phyloP scores from a whole-genome alignment of 1,140 invertebrate species.

The Macrocentrus cingulum region DNA sequence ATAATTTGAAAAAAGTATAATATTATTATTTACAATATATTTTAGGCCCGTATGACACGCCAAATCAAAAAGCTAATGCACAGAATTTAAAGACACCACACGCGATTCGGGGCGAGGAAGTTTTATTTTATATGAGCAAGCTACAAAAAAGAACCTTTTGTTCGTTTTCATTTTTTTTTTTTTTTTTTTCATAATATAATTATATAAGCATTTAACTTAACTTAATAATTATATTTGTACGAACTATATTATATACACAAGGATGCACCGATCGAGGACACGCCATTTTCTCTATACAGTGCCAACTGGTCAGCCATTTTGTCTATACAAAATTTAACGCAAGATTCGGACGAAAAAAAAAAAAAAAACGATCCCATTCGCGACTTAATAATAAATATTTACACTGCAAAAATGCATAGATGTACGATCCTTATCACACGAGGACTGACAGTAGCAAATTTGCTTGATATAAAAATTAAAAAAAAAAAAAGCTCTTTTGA shows the following conservation, averaged over 20 bases:
- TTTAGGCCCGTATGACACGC: no score
- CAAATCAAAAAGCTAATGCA: no score
- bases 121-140: no score
- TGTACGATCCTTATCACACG: slow-evolving; percentile 42
- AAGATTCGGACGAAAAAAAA: no score
- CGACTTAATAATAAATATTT: neutral
- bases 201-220: slow-evolving; percentile 33
- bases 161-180: slow-evolving; percentile 23
- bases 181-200: neutral
- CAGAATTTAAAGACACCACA: no score
- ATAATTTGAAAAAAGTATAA: no score
- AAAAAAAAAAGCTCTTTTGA: slow-evolving; percentile 24
- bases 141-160: no score
- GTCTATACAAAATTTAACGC: no score
- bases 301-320: neutral
- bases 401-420: slow-evolving; percentile 29
- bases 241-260: slow-evolving; percentile 35
- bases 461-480: slow-evolving; percentile 10
- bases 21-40: no score
- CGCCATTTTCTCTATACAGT: neutral
- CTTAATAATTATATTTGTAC: slow-evolving; percentile 47
- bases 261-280: slow-evolving; percentile 39
- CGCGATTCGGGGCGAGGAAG: no score
- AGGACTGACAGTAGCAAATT: slow-evolving; percentile 48
- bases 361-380: neutral